Evolutionary conservation across 2,113 vertebrate genomes (phyloP).

Genomic region (Pangasianodon hypophthalmus): DNA sequence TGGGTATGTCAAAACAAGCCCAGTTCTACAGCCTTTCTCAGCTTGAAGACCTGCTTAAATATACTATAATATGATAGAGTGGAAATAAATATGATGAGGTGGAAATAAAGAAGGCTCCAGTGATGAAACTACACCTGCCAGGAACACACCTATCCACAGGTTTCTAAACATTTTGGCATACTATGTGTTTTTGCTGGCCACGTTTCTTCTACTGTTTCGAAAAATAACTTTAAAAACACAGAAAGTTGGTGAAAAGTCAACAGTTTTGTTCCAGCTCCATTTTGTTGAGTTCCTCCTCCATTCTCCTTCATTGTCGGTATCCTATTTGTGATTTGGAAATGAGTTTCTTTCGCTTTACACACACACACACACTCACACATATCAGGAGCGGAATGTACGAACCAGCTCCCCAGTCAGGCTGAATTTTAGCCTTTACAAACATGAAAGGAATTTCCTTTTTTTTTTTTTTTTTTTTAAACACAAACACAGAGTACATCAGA

Average conservation of each 20-base stretch:
- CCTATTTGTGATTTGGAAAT: background rate
- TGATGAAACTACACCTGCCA: slow-evolving; percentile 38
- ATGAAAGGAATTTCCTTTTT: slow-evolving; percentile 54
- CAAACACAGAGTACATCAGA: slow-evolving; percentile 38
- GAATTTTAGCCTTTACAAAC: slow-evolving; percentile 51
- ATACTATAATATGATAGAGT: slow-evolving; percentile 1
- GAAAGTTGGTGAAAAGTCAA: background rate
- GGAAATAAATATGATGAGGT: background rate
- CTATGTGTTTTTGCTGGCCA: background rate
- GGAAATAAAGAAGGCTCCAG: slow-evolving; percentile 29
- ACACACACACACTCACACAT: background rate
- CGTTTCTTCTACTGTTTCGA: background rate
- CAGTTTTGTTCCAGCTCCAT: too few species aligned
- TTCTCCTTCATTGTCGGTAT: background rate
- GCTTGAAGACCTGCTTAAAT: slow-evolving; percentile 21
- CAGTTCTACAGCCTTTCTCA: background rate
- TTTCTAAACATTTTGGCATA: background rate
- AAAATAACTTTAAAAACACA: background rate
- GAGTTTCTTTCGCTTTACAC: background rate
- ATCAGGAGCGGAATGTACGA: slow-evolving; percentile 36
- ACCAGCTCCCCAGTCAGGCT: slow-evolving; percentile 44
- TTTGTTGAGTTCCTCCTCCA: background rate
- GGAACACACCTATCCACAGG: background rate
- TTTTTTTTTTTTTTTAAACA: slow-evolving; percentile 40
- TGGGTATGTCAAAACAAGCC: slow-evolving; percentile 25